Conservation (phyloP, 2,113 vertebrate species). For the Trematocara zebra region DNA sequence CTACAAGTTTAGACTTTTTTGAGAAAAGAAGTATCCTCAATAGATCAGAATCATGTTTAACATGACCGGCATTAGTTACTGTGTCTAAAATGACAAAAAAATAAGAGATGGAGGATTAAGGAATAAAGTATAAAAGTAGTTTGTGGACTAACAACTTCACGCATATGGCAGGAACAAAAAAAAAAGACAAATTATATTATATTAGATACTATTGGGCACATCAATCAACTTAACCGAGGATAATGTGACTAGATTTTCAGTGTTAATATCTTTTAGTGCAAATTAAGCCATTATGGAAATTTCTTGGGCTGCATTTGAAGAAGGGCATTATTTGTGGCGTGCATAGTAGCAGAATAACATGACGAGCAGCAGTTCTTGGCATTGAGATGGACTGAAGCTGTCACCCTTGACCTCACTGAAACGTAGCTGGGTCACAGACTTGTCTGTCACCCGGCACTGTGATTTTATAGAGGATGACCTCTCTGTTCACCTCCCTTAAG, state of each 20-base stretch:
- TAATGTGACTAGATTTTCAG: background rate
- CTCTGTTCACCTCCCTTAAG: conserved; percentile 11
- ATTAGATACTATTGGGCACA: background rate
- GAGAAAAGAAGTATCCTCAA: background rate
- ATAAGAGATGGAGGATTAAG: background rate
- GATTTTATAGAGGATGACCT: conserved; percentile 15
- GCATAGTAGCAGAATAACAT: background rate
- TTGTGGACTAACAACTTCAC: background rate
- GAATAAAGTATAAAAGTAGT: background rate
- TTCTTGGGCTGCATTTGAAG: background rate
- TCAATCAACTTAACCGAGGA: background rate
- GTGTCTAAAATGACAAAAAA: background rate
- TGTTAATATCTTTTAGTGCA: background rate
- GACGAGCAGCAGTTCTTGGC: background rate
- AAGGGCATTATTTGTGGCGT: background rate
- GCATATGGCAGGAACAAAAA: background rate
- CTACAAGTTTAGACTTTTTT: background rate
- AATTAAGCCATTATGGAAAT: background rate
- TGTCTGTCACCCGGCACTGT: conserved; percentile 7
- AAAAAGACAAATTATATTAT: background rate
- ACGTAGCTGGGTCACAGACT: background rate
- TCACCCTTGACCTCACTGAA: conserved; percentile 13
- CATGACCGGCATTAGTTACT: background rate
- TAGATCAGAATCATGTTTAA: background rate
- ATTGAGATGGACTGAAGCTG: background rate